phyloP scores from a whole-genome alignment of 2,113 vertebrate genomes.

The Oplegnathus fasciatus region DNA sequence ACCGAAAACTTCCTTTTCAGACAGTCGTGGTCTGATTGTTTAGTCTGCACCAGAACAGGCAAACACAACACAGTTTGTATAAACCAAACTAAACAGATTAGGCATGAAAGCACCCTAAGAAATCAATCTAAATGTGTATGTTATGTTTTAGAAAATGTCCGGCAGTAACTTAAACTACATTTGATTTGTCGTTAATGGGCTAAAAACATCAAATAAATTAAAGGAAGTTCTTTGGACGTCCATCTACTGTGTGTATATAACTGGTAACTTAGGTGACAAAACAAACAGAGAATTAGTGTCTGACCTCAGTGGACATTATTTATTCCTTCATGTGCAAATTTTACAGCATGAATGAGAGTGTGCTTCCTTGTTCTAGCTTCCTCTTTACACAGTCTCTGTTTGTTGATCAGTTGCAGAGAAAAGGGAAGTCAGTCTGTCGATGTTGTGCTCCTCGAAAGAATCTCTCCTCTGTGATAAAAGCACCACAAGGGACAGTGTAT shows the following conservation, averaged over 20 bases:
- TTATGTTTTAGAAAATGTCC: no score
- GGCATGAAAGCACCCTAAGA: no score
- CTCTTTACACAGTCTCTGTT: slow-evolving; percentile 27
- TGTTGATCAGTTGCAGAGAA: background rate
- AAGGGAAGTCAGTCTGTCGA: slow-evolving; percentile 44
- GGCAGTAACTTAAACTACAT: no score
- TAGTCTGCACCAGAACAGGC: no score
- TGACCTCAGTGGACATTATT: background rate
- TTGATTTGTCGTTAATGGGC: no score
- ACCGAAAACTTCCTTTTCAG: no score
- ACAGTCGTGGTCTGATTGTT: no score
- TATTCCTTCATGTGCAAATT: slow-evolving; percentile 11
- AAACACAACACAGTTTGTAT: no score
- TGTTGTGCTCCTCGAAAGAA: slow-evolving; percentile 36
- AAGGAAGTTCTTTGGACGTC: background rate
- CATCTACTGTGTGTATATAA: background rate
- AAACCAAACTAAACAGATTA: no score
- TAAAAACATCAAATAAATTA: no score
- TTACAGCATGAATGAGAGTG: background rate
- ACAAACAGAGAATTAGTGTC: no score
- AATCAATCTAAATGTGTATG: no score
- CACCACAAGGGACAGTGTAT: fast-evolving
- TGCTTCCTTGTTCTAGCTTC: background rate
- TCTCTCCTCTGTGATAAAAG: fast-evolving
- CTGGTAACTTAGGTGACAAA: background rate